Conservation (phyloP, 2,797 vertebrate species). For the Somateria mollissima region DNA sequence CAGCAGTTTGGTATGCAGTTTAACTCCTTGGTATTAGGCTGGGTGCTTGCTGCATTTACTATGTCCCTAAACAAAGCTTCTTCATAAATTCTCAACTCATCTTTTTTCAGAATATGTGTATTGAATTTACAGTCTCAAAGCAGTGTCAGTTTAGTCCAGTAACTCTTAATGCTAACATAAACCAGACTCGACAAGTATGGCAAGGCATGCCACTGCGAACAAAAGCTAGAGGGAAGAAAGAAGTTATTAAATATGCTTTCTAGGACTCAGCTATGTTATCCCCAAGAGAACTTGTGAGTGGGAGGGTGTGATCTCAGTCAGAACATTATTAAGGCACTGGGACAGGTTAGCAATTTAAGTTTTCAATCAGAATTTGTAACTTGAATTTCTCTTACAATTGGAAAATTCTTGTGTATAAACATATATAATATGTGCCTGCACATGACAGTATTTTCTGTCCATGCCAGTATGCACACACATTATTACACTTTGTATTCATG, state of each 20-base stretch:
- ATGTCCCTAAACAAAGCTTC: too few relatives aligned
- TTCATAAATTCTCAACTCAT: too few relatives aligned
- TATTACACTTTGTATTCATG: not conserved
- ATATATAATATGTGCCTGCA: not conserved
- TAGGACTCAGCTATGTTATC: not conserved
- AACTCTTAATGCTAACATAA: too few relatives aligned
- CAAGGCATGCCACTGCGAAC: not conserved
- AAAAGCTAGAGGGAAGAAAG: not conserved
- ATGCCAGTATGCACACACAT: not conserved
- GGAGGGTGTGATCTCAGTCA: not conserved
- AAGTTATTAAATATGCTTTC: not conserved
- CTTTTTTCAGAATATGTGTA: too few relatives aligned
- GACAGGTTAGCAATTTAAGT: not conserved
- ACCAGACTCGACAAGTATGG: too few relatives aligned
- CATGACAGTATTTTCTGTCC: not conserved
- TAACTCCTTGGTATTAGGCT: too few relatives aligned
- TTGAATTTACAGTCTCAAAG: too few relatives aligned
- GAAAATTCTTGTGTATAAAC: not conserved
- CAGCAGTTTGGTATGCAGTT: too few relatives aligned
- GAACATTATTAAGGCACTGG: accelerated
- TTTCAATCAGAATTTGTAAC: not conserved
- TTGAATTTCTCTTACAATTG: not conserved
- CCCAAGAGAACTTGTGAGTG: not conserved
- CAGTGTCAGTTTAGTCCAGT: too few relatives aligned
- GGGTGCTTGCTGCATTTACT: too few relatives aligned